phyloP scores from a whole-genome alignment of 2,797 vertebrate species.

The Coregonus sp. region DNA sequence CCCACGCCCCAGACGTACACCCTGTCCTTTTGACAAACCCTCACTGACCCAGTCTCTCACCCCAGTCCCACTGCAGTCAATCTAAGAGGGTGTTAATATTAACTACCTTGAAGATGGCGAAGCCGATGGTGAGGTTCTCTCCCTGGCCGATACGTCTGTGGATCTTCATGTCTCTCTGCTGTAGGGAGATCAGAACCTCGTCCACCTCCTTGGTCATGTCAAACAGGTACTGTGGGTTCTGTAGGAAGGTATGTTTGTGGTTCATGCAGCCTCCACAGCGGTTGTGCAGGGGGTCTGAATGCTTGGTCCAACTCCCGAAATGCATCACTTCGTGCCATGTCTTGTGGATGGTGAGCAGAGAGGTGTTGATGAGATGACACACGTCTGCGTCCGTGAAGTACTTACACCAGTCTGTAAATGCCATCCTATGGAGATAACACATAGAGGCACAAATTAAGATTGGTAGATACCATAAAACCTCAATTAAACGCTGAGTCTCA shows the following conservation, averaged over 20 bases:
- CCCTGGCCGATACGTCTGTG: conserved; percentile 80
- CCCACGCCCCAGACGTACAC: conserved; percentile 11
- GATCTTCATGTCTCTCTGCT: conserved; percentile 87
- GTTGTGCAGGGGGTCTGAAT: conserved; percentile 82
- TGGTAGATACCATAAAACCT: not conserved
- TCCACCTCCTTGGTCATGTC: conserved; percentile 85
- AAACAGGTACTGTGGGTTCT: conserved; percentile 96
- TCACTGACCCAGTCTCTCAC: not conserved
- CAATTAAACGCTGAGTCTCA: no score
- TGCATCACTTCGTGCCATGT: conserved; percentile 83
- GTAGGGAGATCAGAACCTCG: conserved; percentile 85
- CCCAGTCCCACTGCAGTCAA: not conserved
- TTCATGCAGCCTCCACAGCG: conserved; percentile 91
- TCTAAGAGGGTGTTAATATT: not conserved
- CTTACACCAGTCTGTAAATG: conserved; percentile 90
- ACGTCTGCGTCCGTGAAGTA: conserved; percentile 85
- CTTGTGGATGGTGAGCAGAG: conserved; percentile 83
- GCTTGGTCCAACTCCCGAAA: conserved; percentile 82
- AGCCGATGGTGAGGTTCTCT: conserved; percentile 86
- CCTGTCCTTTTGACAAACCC: conserved; percentile 9
- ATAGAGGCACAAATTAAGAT: not conserved
- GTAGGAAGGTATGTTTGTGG: conserved; percentile 85
- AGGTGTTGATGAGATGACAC: conserved; percentile 88
- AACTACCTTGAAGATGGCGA: conserved; percentile 85
- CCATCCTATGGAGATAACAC: conserved; percentile 80